Evolutionary conservation across 1,140 invertebrate genomes (phyloP).

Genomic region (Polypedilum pembai): DNA sequence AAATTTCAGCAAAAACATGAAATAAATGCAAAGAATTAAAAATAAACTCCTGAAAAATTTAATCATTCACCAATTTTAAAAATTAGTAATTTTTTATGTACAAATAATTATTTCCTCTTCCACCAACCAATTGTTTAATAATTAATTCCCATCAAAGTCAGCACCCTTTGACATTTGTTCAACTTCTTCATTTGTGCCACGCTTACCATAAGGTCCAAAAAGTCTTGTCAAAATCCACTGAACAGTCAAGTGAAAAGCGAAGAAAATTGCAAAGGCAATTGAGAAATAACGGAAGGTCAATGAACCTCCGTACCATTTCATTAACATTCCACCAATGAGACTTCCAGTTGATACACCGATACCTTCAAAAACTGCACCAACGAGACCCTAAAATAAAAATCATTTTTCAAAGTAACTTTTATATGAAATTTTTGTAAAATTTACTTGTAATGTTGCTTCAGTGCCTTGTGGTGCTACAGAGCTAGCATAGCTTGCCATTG

Average conservation of each 20-base stretch:
- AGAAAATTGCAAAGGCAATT: constrained; percentile 51
- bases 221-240: constrained; percentile 39
- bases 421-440: too few relatives aligned
- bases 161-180: neutral
- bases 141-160: neutral
- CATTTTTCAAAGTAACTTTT: neutral
- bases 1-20: too few relatives aligned
- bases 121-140: neutral
- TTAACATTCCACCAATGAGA: constrained; percentile 61
- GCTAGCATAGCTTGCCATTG: constrained; percentile 83
- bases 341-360: constrained; percentile 71
- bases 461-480: constrained; percentile 76
- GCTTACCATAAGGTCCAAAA: neutral
- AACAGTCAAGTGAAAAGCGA: constrained; percentile 53
- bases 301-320: constrained; percentile 52
- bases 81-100: neutral
- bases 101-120: too few relatives aligned
- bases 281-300: constrained; percentile 65
- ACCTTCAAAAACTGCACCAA: constrained; percentile 80
- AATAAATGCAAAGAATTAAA: too few relatives aligned
- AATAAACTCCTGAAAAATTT: too few relatives aligned
- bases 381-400: constrained; percentile 54
- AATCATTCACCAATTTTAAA: neutral
- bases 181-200: neutral
- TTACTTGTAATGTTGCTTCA: constrained; percentile 74